These are phyloP conservation scores for Pipistrellus kuhlii DNA, from an alignment of 2,797 vertebrate species.

Conservation along the genomic window DNA sequence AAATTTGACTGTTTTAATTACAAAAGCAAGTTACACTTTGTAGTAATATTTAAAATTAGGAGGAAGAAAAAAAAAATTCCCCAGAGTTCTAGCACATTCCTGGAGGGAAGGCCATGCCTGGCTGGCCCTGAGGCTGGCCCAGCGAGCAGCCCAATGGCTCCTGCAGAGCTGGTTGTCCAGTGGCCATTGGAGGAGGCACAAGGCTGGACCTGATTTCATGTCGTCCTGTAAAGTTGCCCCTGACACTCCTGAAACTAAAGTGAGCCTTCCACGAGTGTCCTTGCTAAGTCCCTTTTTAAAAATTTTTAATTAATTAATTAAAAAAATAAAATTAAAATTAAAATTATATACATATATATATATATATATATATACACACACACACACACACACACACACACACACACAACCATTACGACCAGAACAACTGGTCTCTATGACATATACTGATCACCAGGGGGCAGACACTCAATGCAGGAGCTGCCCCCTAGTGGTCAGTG, in stretches of 20 bases:
- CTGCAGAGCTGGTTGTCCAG: fast-evolving
- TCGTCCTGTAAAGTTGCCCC: background rate
- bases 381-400: too few relatives aligned
- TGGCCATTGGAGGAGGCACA: fast-evolving
- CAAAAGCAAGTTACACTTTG: background rate
- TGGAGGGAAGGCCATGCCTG: background rate
- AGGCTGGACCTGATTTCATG: background rate
- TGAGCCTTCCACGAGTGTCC: background rate
- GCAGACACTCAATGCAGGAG: too few relatives aligned
- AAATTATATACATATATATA: too few relatives aligned
- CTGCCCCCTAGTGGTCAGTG: too few relatives aligned
- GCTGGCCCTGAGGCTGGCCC: background rate
- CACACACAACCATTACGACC: too few relatives aligned
- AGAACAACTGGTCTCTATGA: too few relatives aligned
- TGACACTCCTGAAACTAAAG: background rate
- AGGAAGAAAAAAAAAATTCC: background rate
- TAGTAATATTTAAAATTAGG: background rate
- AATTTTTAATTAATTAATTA: too few relatives aligned
- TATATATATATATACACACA: too few relatives aligned
- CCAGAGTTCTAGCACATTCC: background rate
- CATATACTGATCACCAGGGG: too few relatives aligned
- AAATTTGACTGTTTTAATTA: background rate
- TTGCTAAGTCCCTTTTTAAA: background rate
- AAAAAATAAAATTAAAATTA: too few relatives aligned
- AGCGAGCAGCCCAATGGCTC: fast-evolving